Base-by-base conservation (phyloP, 2,113 vertebrate genomes). In the Sander lucioperca region DNA sequence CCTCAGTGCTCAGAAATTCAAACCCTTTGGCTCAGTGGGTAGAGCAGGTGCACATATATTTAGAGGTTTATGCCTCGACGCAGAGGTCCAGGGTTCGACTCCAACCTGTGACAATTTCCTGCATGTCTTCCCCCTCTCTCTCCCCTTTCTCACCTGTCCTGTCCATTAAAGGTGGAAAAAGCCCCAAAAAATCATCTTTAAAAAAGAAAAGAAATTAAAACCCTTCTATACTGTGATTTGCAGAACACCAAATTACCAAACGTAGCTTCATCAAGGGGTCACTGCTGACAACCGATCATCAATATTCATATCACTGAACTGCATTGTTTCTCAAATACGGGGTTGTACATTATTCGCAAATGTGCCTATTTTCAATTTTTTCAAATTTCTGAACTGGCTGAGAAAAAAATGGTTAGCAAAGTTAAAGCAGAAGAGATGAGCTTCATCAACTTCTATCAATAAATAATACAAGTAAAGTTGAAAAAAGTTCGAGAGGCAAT, bases 281-380 rank as follows among this genome's bases (percentile, higher is more conserved):
- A 3, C 36, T 5, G 33, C 19, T 15, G 12, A 65, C 23, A 50
- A 11, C 71, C 4, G 9, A 10, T 18, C 50, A 25, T 69, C 1
- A 21, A 65, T 39, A 73, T 69, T 71, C 12, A 62, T 43, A 16
- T 45, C 13, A 62, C 8, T 45, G 77, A 18, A 45, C 33, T 74
- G 54, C 30, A 45, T 13, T 43, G 54, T 13, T 66, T 66, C 8
- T 67, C 33, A n/a, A n/a, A 74, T 3, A 6, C n/a, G 15, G 11
- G 0, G 57, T 39, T 62, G 51, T 15, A 33, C 4, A 56, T 43
- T 13, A 19, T 10, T 56, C n/a, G 16, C 3, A 18, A 51, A 62
- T 62, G 13, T 62, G 16, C 30, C 48, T 25, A 2, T 12, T 6
- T 21, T 54, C 30, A 70, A 12, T 9, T 21, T 13, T 10, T 4